Base-by-base conservation (phyloP, 2,888 invertebrate genomes). In the Sericinus montela region DNA sequence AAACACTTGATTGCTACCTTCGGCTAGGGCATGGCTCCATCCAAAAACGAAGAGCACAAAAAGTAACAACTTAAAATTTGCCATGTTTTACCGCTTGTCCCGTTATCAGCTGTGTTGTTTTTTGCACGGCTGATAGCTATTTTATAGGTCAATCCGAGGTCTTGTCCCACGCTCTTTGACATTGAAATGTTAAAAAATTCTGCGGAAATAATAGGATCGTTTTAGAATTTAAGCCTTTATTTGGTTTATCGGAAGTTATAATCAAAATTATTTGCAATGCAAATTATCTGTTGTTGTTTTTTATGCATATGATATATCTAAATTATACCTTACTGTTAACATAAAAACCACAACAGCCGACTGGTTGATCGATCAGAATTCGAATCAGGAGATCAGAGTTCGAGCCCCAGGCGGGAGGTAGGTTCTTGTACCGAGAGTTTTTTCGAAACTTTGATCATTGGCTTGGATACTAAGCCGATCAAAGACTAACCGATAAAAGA, bases 121-220 rank as follows among this genome's bases (percentile, higher is more conserved):
- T 67, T 67, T 74, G 70, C 65, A 63, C 67, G 62, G 60, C 57
- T 63, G 65, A 69, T 68, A 75, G 60, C 68, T 56, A 70, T 75
- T 86, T 81, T 87, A 87, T 87, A 87, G 77, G 69, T 74, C 69
- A 72, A 44, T 48, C 52, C 80, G 82, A 87, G 86, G 86, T 65
- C 83, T 58, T 60, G 69, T 74, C 83, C 83, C 81, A 84, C 82
- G 67, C 75, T 45, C 48, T 41, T 39, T 57, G 63, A 60, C 69
- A 67, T 75, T 73, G 69, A 66, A 30, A 15, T 15, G n/a, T 25
- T 30, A 11, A 36, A 29, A 42, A 29, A 32, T 45, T 40, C 45
- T 30, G n/a, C 35, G 45, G 45, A 51, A 30, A 28, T 36, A 25
- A 23, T 15, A 14, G n/a, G 29, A 13, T 14, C 4, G 23, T 56